Evolutionary conservation across 2,113 vertebrate species (phyloP).

Genomic region (Actinemys pallida): DNA sequence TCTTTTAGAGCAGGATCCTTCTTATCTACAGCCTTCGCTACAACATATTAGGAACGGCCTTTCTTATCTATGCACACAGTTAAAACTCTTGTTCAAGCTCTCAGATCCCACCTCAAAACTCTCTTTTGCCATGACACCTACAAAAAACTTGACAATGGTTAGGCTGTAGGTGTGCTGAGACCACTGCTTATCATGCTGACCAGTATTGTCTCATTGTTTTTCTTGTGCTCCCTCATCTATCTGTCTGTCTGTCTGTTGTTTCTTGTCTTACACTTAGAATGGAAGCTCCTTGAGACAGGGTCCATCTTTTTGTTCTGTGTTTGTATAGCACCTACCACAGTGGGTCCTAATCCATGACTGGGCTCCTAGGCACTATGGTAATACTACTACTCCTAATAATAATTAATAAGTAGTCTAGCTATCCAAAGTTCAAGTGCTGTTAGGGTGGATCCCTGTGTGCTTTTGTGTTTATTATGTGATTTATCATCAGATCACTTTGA

Average conservation of each 20-base stretch:
- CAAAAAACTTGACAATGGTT: neutral
- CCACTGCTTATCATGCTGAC: neutral
- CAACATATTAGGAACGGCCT: neutral
- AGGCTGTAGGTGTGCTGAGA: neutral
- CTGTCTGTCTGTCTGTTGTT: neutral
- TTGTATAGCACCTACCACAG: neutral
- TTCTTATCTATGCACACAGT: neutral
- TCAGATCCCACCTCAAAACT: neutral
- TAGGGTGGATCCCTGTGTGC: neutral
- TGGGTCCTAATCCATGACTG: neutral
- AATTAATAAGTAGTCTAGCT: neutral
- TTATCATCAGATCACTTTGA: neutral
- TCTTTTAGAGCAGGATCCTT: neutral
- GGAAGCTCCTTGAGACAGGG: neutral
- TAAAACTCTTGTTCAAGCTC: neutral
- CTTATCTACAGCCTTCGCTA: neutral
- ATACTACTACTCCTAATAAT: neutral
- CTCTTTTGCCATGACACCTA: neutral
- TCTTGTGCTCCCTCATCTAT: neutral
- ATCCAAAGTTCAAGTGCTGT: neutral
- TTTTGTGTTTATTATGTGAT: neutral
- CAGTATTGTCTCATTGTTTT: neutral
- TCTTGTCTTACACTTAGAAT: neutral
- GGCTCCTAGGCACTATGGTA: neutral
- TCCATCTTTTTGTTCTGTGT: neutral